Percentiles rank a stretch among this genome's conserved stretches.
Conservation (phyloP, 2,797 vertebrate species). For the Pseudomugil tenellus region DNA sequence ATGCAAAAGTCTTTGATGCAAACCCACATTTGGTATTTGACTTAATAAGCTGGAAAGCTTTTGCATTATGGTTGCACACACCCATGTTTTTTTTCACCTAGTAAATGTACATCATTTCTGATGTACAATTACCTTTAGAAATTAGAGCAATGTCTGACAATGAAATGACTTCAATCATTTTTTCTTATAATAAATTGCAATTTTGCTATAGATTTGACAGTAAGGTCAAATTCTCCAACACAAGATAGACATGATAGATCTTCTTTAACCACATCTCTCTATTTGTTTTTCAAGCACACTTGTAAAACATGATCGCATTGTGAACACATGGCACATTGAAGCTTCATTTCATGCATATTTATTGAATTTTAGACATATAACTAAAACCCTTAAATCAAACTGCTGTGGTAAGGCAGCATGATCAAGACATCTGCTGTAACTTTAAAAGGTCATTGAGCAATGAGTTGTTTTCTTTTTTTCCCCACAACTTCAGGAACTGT, state of each 20-base stretch:
- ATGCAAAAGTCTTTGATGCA: neutral
- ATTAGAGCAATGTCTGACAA: neutral
- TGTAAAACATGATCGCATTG: neutral
- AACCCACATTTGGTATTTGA: constrained; percentile 7
- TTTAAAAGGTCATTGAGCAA: neutral
- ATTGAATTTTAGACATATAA: neutral
- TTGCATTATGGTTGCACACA: neutral
- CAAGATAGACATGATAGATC: neutral
- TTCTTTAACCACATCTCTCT: neutral
- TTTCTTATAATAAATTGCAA: neutral
- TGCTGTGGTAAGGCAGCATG: neutral
- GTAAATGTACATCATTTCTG: neutral
- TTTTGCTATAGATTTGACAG: neutral
- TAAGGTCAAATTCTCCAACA: neutral
- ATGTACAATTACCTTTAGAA: neutral
- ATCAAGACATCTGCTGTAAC: neutral
- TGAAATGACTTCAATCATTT: neutral
- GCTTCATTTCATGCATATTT: neutral
- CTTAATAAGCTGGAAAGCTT: constrained; percentile 3
- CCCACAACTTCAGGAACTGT: too few relatives aligned
- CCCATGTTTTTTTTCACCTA: constrained; percentile 6
- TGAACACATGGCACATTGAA: neutral
- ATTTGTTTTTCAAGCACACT: neutral
- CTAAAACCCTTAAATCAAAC: neutral
- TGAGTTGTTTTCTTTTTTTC: neutral